Evolutionary conservation across 2,797 vertebrate species (phyloP).

Genomic region (Aselliscus stoliczkanus): DNA sequence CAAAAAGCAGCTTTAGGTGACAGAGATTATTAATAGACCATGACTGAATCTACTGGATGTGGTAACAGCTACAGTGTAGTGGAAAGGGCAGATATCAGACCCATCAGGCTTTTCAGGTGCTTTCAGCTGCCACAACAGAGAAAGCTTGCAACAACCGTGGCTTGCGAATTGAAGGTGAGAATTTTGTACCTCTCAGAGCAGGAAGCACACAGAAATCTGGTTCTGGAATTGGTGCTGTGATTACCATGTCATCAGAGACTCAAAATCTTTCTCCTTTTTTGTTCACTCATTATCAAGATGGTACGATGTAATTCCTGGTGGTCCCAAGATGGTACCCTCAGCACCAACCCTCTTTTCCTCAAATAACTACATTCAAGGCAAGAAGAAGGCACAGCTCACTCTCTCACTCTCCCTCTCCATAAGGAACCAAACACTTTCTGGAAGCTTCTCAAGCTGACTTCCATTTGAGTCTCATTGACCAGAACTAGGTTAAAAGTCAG

Average conservation of each 20-base stretch:
- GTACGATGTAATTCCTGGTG: neutral
- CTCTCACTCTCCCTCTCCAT: neutral
- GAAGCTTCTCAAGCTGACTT: neutral
- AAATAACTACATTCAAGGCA: neutral
- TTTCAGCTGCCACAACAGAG: neutral
- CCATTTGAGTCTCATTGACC: neutral
- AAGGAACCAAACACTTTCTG: neutral
- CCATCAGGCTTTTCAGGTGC: neutral
- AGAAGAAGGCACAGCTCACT: neutral
- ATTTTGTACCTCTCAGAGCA: neutral
- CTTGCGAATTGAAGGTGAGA: neutral
- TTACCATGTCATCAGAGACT: neutral
- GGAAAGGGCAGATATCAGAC: neutral
- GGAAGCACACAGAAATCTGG: neutral
- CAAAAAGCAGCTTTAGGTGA: neutral
- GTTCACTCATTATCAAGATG: neutral
- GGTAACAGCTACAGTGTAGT: rapidly evolving
- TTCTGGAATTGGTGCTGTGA: neutral
- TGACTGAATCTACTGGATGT: neutral
- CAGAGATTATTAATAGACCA: neutral
- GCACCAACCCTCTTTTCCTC: neutral
- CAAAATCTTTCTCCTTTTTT: neutral
- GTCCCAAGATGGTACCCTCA: neutral
- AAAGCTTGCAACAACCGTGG: rapidly evolving
- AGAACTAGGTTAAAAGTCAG: neutral